Conservation (phyloP, 1,140 invertebrate genomes). For the Agrilus planipennis region DNA sequence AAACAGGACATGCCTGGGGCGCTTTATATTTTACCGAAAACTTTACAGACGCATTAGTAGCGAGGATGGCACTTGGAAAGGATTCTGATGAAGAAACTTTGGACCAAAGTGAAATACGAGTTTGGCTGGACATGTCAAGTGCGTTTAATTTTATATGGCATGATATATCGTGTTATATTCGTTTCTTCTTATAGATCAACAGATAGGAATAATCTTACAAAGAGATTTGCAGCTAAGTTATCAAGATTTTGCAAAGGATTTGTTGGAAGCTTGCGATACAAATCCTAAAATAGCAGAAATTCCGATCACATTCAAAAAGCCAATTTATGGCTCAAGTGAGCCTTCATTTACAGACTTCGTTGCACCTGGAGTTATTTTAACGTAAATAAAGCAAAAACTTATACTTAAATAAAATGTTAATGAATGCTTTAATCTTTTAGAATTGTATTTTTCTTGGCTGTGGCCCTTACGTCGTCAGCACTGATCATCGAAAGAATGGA, state of each 20-base stretch:
- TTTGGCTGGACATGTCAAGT: slow-evolving; percentile 88
- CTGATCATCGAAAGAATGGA: slow-evolving; percentile 81
- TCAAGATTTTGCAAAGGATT: slow-evolving; percentile 53
- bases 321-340: slow-evolving; percentile 72
- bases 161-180: too few species aligned
- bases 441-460: slow-evolving; percentile 89
- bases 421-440: too few species aligned
- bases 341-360: slow-evolving; percentile 92
- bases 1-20: slow-evolving; percentile 66
- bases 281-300: slow-evolving; percentile 58
- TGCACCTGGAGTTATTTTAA: slow-evolving; percentile 84
- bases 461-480: slow-evolving; percentile 80
- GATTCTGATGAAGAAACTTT: slow-evolving; percentile 57
- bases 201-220: slow-evolving; percentile 73
- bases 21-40: slow-evolving; percentile 71
- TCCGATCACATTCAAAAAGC: slow-evolving; percentile 65
- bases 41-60: slow-evolving; percentile 65
- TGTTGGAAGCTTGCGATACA: slow-evolving; percentile 53
- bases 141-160: too few species aligned
- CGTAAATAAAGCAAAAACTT: slow-evolving; percentile 58
- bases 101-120: slow-evolving; percentile 56
- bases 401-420: too few species aligned
- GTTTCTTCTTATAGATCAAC: slow-evolving; percentile 63
- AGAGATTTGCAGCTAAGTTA: slow-evolving; percentile 63
- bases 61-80: slow-evolving; percentile 54